Conservation (phyloP, 2,113 vertebrate species). For the Emydocephalus ijimae region DNA sequence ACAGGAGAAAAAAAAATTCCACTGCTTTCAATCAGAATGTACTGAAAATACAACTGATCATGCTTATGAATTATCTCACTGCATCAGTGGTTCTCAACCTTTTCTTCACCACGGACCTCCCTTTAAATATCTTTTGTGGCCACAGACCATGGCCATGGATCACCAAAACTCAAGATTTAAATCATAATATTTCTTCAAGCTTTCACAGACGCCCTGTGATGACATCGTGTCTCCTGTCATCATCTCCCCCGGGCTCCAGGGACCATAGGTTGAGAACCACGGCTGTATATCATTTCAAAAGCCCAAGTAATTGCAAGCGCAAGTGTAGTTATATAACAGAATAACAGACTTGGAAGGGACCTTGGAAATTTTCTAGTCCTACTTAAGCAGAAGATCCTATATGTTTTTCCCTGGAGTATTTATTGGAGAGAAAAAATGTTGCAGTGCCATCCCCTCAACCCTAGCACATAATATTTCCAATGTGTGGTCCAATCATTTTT, state of each 20-base stretch:
- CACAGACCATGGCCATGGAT: too few relatives aligned
- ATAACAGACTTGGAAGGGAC: not conserved
- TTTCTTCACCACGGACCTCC: too few relatives aligned
- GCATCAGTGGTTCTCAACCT: too few relatives aligned
- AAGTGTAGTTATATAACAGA: too few relatives aligned
- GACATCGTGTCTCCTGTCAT: too few relatives aligned
- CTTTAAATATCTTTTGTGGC: too few relatives aligned
- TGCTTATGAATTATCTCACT: not conserved
- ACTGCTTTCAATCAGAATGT: not conserved
- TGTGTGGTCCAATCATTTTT: not conserved
- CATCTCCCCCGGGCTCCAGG: accelerated
- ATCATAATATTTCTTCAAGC: too few relatives aligned
- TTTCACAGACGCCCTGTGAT: too few relatives aligned
- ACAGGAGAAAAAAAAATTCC: not conserved
- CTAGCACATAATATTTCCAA: not conserved
- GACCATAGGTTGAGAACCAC: too few relatives aligned
- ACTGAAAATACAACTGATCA: not conserved
- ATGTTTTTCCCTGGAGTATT: not conserved
- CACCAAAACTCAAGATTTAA: too few relatives aligned
- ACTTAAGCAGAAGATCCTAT: not conserved
- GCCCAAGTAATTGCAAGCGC: not conserved
- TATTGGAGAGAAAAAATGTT: not conserved
- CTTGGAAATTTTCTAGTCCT: not conserved
- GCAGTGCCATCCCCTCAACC: not conserved
- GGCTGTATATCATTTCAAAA: not conserved